phyloP scores from a whole-genome alignment of 2,797 vertebrate genomes.

The Paguma larvata region DNA sequence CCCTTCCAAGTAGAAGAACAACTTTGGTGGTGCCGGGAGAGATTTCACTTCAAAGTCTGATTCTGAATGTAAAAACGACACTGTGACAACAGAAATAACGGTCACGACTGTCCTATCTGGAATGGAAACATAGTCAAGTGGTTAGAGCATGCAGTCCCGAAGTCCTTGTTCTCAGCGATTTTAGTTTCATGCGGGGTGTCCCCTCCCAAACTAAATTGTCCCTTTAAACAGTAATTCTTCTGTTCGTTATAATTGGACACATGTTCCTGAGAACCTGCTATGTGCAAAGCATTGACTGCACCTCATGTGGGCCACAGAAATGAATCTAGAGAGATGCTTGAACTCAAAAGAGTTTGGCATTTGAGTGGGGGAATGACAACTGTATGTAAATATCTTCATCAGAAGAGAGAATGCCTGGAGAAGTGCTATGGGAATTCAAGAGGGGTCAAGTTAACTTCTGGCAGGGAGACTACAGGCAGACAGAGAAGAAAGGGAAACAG shows the following conservation, averaged over 20 bases:
- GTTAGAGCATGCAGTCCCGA: not conserved
- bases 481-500: not conserved
- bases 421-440: not conserved
- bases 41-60: slow-evolving; percentile 60
- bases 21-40: not conserved
- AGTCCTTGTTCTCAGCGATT: slow-evolving; percentile 42
- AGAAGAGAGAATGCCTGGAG: not conserved
- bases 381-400: not conserved
- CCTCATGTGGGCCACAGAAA: not conserved
- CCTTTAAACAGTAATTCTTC: slow-evolving; percentile 52
- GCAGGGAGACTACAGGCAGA: not conserved
- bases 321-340: not conserved
- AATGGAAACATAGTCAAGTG: slow-evolving; percentile 4
- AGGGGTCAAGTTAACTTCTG: not conserved
- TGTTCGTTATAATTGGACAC: not conserved
- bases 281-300: not conserved
- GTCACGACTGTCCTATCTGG: not conserved
- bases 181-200: slow-evolving; percentile 13
- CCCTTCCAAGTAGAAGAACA: not conserved
- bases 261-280: not conserved
- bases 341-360: not conserved
- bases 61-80: not conserved
- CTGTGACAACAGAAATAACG: slow-evolving; percentile 39
- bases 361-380: not conserved
- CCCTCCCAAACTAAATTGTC: slow-evolving; percentile 23